A percentile compares a stretch with the other conserved stretches of the same genome.
Conservation (phyloP, 2,113 vertebrate genomes). For the Phylloscopus trochiloides region DNA sequence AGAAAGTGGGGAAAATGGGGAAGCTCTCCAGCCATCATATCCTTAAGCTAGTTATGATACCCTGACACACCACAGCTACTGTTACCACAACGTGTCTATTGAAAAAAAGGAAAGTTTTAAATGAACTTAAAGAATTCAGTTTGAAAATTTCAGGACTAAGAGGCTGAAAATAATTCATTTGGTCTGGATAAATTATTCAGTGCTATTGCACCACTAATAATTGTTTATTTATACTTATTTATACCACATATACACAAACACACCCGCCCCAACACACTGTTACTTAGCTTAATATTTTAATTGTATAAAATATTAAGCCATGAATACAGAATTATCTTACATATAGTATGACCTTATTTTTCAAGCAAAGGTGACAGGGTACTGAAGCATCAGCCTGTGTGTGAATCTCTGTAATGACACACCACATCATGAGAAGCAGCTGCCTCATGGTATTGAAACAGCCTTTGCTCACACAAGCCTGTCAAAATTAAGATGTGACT, state of each 20-base stretch:
- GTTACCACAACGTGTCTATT: not conserved
- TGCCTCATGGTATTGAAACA: not conserved
- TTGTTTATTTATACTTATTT: slow-evolving; percentile 62
- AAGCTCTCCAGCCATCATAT: not conserved
- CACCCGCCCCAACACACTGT: not conserved
- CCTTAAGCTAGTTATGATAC: not conserved
- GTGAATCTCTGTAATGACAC: not conserved
- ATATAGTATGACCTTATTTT: slow-evolving; percentile 6
- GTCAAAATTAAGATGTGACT: not conserved
- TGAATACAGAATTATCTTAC: not conserved
- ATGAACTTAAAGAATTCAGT: slow-evolving; percentile 1
- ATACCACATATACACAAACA: not conserved
- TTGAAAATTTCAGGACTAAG: slow-evolving; percentile 29
- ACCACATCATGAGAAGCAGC: not conserved
- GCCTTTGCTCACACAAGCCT: not conserved
- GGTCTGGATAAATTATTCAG: slow-evolving; percentile 61
- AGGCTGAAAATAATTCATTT: slow-evolving; percentile 62
- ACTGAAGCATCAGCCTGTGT: not conserved
- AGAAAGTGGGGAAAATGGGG: not conserved
- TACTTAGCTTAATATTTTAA: slow-evolving; percentile 59
- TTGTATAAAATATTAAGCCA: slow-evolving; percentile 49
- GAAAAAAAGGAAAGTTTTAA: not conserved
- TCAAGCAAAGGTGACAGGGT: not conserved
- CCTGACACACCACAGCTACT: not conserved
- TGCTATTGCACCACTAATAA: slow-evolving; percentile 53